Evolutionary conservation across 2,113 vertebrate species (phyloP), one percentile per base, ranked within the genome.

Genomic region (Periophthalmus modestus): DNA sequence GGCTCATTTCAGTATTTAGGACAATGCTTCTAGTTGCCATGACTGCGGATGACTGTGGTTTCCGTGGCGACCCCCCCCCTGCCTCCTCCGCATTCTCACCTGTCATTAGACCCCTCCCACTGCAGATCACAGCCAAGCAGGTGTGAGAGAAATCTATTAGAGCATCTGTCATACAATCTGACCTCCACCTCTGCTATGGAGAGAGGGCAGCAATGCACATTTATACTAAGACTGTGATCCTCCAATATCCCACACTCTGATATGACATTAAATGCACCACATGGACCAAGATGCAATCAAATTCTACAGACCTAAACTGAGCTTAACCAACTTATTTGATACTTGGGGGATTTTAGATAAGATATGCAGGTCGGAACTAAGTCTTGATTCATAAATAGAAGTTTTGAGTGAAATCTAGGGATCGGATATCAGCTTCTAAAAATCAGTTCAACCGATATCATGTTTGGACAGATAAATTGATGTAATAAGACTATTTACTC

Each of bases 141-240:
- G 84, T 85, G 89, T 88, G 84, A 84, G 75, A 68, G 88, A 85
- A 92, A 89, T 90, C 86, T 88, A 87, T 90, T 88, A 90, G 54
- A 83, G 76, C 73, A 47, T 69, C 83, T 83, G 85, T 87, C 82
- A 62, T 89, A 76, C 68, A 68, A 73, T 84, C 82, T 85, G 76
- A 86, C 77, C 79, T 69, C 54, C 0, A 16, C 62, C 61, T 69
- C 57, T 21, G 61, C 74, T 13, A 18, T 16, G 36, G 50, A 47
- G 55, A 5, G 16, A n/a, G 0, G 9, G 16, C 69, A 67, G 14
- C 43, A 43, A 71, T 63, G 18, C 14, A 48, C 65, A 28, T 73
- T 79, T 71, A 15, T 68, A 18, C 46, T 21, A 65, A 52, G 71
- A 75, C 24, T 9, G n/a, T 7, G 19, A 55, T 52, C 19, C 16